Evolutionary conservation across 2,113 vertebrate genomes (phyloP).

Genomic region (Gorsachius goisagi): DNA sequence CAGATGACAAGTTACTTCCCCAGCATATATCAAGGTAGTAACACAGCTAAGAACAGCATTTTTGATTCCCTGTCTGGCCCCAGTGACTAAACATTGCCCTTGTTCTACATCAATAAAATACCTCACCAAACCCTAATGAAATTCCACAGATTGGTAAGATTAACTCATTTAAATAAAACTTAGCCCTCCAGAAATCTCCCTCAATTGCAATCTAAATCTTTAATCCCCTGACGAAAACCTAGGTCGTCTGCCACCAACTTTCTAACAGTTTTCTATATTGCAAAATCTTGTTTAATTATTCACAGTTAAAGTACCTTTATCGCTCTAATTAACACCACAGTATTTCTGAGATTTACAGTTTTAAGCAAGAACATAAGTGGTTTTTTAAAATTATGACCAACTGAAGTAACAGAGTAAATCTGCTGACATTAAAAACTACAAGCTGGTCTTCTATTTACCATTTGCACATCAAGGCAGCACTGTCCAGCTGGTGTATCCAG

Average conservation of each 20-base stretch:
- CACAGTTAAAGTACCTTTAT: not conserved
- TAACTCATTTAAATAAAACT: not conserved
- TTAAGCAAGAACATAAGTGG: not conserved
- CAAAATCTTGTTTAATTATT: not conserved
- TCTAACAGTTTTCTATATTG: not conserved
- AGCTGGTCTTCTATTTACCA: not conserved
- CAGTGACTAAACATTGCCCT: not conserved
- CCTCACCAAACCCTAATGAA: not conserved
- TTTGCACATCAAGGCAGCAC: not conserved
- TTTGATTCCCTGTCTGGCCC: not conserved
- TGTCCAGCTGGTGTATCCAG: not conserved
- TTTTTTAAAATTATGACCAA: not conserved
- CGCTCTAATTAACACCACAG: not conserved
- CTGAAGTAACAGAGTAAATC: not conserved
- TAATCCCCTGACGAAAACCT: not conserved
- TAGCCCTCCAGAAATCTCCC: not conserved
- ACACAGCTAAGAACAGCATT: not conserved
- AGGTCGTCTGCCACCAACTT: not conserved
- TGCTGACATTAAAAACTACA: not conserved
- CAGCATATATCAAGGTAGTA: not conserved
- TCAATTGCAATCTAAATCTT: not conserved
- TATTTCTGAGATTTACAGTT: not conserved
- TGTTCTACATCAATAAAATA: not conserved
- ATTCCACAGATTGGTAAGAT: not conserved
- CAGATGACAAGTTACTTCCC: not conserved